A percentile compares a stretch with the other conserved stretches of the same genome.
phyloP scores from a whole-genome alignment of 2,113 vertebrate genomes.

The Phaetusa simplex region DNA sequence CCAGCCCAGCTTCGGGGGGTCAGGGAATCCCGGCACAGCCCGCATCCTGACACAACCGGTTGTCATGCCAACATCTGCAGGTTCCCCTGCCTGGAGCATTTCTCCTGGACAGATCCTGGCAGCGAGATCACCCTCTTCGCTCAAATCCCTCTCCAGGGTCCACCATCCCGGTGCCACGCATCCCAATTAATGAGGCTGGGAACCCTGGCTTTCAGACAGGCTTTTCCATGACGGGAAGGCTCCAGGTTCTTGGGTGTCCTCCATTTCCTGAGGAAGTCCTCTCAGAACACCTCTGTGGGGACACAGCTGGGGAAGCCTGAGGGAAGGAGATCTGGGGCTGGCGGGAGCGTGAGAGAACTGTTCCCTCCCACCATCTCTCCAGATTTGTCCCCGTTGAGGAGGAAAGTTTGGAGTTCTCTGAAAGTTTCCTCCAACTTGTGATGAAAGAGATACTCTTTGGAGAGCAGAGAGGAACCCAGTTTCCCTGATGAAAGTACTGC shows the following conservation, averaged over 20 bases:
- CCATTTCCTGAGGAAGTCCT: background rate
- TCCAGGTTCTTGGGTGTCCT: background rate
- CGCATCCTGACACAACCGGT: background rate
- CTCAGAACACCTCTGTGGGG: accelerated
- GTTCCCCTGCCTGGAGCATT: background rate
- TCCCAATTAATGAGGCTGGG: background rate
- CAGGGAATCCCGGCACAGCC: background rate
- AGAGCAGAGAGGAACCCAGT: background rate
- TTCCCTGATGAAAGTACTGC: conserved; percentile 13
- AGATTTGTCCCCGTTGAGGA: background rate
- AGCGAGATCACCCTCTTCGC: background rate
- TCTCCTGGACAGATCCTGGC: background rate
- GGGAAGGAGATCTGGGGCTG: background rate
- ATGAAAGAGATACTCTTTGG: background rate
- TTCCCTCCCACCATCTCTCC: background rate
- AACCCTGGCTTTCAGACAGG: background rate
- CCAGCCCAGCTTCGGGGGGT: background rate
- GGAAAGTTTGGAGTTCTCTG: background rate
- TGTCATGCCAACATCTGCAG: background rate
- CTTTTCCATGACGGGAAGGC: background rate
- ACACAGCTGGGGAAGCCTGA: background rate
- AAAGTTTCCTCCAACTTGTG: conserved; percentile 12
- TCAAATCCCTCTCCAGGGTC: background rate
- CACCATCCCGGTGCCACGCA: background rate
- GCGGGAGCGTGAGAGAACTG: background rate